Evolutionary conservation across 1,140 invertebrate species (phyloP).

Genomic region (Panagrolaimus sp.): DNA sequence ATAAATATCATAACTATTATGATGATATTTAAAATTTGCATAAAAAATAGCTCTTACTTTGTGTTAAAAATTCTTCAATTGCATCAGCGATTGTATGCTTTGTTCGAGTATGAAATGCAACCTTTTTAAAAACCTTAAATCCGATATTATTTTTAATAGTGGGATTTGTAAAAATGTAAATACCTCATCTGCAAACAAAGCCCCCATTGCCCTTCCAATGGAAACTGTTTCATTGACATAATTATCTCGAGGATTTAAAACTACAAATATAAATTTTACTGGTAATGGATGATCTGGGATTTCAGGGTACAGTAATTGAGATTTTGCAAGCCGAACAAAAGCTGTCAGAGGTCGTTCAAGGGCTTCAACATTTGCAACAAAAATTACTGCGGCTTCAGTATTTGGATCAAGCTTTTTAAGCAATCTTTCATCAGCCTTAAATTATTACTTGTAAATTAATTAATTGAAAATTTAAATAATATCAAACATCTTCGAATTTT

Average conservation of each 20-base stretch:
- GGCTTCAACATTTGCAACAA: conserved; percentile 42
- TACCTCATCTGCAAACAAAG: conserved; percentile 43
- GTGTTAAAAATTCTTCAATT: conserved; percentile 47
- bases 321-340: conserved; percentile 37
- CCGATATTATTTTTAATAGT: conserved; percentile 4
- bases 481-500: neutral
- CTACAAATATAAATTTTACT: conserved; percentile 35
- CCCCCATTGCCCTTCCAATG: conserved; percentile 43
- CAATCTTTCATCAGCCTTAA: conserved; percentile 45
- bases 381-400: conserved; percentile 40
- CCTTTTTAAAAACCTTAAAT: conserved; percentile 59
- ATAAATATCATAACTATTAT: too few species aligned
- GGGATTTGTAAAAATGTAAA: neutral
- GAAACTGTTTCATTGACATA: conserved; percentile 37
- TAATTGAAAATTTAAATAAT: neutral
- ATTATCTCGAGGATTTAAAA: conserved; percentile 41
- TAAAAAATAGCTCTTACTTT: neutral
- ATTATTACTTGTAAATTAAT: neutral
- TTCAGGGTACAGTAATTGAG: conserved; percentile 30
- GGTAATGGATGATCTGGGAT: conserved; percentile 42
- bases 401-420: conserved; percentile 33
- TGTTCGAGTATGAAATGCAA: conserved; percentile 57
- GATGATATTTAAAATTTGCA: too few species aligned
- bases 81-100: conserved; percentile 51
- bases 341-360: conserved; percentile 35